Base-by-base conservation (phyloP, 2,113 vertebrate genomes). In the Eublepharis macularius region DNA sequence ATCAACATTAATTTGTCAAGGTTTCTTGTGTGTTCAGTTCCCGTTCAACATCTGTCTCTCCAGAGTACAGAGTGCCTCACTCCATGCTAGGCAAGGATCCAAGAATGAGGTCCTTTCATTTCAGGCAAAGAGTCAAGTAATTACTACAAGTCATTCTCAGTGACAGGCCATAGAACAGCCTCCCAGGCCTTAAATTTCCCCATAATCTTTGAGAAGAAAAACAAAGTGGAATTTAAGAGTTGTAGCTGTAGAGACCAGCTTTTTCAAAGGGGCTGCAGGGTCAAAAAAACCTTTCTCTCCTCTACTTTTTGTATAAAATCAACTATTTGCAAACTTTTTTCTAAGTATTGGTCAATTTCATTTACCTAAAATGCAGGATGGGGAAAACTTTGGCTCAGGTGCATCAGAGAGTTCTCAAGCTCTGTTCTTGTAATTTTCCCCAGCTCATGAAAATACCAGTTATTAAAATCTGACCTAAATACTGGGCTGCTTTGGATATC, bases 31-130 rank as follows among this genome's bases (percentile, higher is more conserved):
- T 86, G 78, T 74, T 60, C 75, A 69, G 80, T 88, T 87, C 65
- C 72, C 69, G 87, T 85, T 79, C 51, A 49, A 39, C 90, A 86
- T 90, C 73, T 90, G 91, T 88, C 90, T 93, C 84, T 80, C 45
- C 26, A 75, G 87, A 90, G 85, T 91, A 87, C 43, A 21, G 85
- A 81, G 89, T 45, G 84, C 79, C 88, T 86, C 79, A 11, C 82
- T 86, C 41, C 68, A 36, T 86, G 89, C 91, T 87, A 75, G 90
- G 79, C 88, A 90, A 80, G 66, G 73, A 87, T 87, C 82, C 85
- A 81, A 81, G 77, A 84, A 84, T 41, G 68, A 66, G 81, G 36
- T 66, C 84, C 84, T 89, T 84, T 81, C 86, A 83, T 90, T 88
- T 85, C 72, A 68, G 39, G 75, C 54, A 79, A 65, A 75, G 83